Conservation (phyloP, 1,140 invertebrate genomes). For the Diploscapter pachys region DNA sequence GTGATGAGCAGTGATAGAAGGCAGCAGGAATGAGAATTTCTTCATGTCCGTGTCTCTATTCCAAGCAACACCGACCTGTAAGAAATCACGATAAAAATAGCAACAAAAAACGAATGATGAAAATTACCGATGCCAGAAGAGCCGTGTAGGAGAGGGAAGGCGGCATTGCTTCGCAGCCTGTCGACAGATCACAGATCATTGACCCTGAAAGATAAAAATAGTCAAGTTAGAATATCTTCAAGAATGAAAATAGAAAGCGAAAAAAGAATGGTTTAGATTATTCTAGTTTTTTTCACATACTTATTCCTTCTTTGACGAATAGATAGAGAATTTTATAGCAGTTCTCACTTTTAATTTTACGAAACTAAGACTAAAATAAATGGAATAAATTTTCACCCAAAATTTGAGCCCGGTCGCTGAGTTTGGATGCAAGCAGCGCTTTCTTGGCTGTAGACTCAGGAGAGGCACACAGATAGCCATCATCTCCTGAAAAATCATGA, state of each 20-base stretch:
- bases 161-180: slow-evolving; percentile 45
- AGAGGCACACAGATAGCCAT: slow-evolving; percentile 40
- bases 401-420: slow-evolving; percentile 26
- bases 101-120: too few species aligned
- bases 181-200: slow-evolving; percentile 45
- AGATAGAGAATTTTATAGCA: too few species aligned
- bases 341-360: too few species aligned
- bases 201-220: slow-evolving; percentile 15
- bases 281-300: too few species aligned
- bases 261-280: too few species aligned
- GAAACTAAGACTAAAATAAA: neutral
- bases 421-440: slow-evolving; percentile 33
- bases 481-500: slow-evolving; percentile 11
- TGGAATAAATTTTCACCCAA: slow-evolving; percentile 20
- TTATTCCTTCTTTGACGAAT: too few species aligned
- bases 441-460: slow-evolving; percentile 41
- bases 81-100: too few species aligned
- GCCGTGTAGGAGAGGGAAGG: slow-evolving; percentile 40
- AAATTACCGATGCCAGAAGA: slow-evolving; percentile 26
- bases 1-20: slow-evolving; percentile 41
- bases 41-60: slow-evolving; percentile 39
- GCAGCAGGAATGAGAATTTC: slow-evolving; percentile 38
- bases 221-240: neutral
- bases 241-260: too few species aligned
- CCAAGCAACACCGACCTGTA: slow-evolving; percentile 36